Percentiles rank a stretch among this genome's conserved stretches.
Evolutionary conservation across 2,888 invertebrate species (phyloP).

Genomic region (Leptinotarsa tumamoca): DNA sequence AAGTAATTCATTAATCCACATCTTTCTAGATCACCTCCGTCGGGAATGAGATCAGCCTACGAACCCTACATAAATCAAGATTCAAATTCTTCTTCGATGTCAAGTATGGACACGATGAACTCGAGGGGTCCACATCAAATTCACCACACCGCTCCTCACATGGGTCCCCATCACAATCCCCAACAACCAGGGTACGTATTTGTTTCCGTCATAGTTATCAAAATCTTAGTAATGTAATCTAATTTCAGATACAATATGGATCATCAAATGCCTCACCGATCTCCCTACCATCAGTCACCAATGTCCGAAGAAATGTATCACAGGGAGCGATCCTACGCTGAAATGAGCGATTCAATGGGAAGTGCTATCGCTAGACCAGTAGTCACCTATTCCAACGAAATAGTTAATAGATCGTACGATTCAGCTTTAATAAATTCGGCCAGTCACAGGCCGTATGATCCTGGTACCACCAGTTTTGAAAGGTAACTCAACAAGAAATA

Average conservation of each 20-base stretch:
- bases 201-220: not conserved
- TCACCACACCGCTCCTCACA: slow-evolving; percentile 61
- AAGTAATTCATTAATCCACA: not conserved
- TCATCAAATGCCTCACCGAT: slow-evolving; percentile 66
- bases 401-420: slow-evolving; percentile 67
- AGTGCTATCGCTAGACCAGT: slow-evolving; percentile 69
- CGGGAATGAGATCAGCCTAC: slow-evolving; percentile 68
- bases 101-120: slow-evolving; percentile 77
- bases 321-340: slow-evolving; percentile 70
- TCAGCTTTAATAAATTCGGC: slow-evolving; percentile 67
- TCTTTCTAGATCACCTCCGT: slow-evolving; percentile 65
- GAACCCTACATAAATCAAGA: slow-evolving; percentile 78
- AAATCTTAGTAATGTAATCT: not conserved
- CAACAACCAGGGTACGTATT: slow-evolving; percentile 59
- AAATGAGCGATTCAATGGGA: slow-evolving; percentile 74
- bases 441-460: slow-evolving; percentile 72
- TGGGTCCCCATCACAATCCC: slow-evolving; percentile 67
- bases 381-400: slow-evolving; percentile 72
- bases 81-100: slow-evolving; percentile 77
- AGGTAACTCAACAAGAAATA: slow-evolving; percentile 34
- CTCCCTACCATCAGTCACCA: slow-evolving; percentile 76
- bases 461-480: slow-evolving; percentile 60
- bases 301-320: slow-evolving; percentile 69
- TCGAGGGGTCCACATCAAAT: slow-evolving; percentile 66
- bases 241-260: slow-evolving; percentile 69